These are phyloP conservation scores for Graptemys geographica DNA, from an alignment of 2,797 vertebrate species.

Conservation along the genomic window DNA sequence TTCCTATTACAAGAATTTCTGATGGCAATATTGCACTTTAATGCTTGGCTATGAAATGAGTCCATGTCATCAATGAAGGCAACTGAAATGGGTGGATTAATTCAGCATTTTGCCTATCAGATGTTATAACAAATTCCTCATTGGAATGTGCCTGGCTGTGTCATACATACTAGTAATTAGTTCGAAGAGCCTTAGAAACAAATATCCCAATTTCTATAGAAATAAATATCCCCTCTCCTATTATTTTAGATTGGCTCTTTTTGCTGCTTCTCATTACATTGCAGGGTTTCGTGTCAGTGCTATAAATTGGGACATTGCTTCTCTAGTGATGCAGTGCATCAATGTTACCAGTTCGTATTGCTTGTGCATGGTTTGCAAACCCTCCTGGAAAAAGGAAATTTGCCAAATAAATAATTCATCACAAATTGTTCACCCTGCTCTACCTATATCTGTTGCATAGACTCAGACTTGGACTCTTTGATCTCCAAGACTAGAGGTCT, in stretches of 20 bases:
- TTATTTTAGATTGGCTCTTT: background rate
- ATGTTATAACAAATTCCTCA: background rate
- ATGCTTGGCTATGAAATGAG: constrained; percentile 29
- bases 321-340: background rate
- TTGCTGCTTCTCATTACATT: background rate
- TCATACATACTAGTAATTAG: background rate
- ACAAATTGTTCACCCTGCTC: background rate
- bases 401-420: constrained; percentile 17
- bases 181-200: fast-evolving
- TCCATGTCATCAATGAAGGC: background rate
- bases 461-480: background rate
- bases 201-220: background rate
- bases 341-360: background rate
- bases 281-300: background rate
- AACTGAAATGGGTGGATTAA: background rate
- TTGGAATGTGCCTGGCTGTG: background rate
- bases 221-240: background rate
- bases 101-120: background rate
- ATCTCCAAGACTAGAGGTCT: background rate
- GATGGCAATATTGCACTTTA: background rate
- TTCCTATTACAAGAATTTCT: constrained; percentile 32
- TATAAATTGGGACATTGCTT: background rate
- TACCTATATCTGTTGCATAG: background rate
- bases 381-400: background rate
- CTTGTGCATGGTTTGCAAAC: background rate